Conservation (phyloP, 2,888 invertebrate genomes). For the Drosophila greeni region DNA sequence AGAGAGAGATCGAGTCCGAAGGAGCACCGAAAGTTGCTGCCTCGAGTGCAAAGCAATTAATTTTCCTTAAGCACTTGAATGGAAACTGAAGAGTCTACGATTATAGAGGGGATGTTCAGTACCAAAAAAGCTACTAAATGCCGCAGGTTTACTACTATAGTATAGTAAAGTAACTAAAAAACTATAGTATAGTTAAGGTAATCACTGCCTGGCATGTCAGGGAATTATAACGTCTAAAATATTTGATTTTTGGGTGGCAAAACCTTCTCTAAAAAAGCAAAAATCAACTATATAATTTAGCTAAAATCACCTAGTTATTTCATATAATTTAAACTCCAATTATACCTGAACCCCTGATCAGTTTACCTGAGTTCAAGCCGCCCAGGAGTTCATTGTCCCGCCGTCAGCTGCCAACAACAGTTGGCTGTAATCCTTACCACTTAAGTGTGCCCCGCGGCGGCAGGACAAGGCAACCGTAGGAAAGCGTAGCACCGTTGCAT, state of each 20-base stretch:
- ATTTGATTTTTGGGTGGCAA: slow-evolving; percentile 23
- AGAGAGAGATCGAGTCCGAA: slow-evolving; percentile 18
- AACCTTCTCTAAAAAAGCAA: background rate
- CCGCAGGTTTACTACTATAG: too few relatives aligned
- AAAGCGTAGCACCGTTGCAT: slow-evolving; percentile 27
- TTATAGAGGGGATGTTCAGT: background rate
- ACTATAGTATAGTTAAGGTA: too few relatives aligned
- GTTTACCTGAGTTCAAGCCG: slow-evolving; percentile 30
- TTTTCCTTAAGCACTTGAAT: slow-evolving; percentile 54
- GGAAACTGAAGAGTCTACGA: slow-evolving; percentile 49
- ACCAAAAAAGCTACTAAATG: slow-evolving; percentile 25
- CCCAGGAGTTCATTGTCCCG: slow-evolving; percentile 34
- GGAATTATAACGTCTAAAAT: slow-evolving; percentile 44
- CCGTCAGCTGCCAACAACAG: slow-evolving; percentile 37
- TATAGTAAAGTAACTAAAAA: too few relatives aligned
- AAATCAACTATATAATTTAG: background rate
- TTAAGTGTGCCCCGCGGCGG: slow-evolving; percentile 39
- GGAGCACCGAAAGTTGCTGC: slow-evolving; percentile 32
- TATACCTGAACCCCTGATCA: slow-evolving; percentile 11
- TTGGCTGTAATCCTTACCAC: slow-evolving; percentile 37
- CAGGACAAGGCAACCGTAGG: slow-evolving; percentile 31
- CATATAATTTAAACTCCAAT: background rate
- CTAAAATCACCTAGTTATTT: background rate
- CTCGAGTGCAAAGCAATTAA: slow-evolving; percentile 57
- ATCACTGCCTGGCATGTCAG: slow-evolving; percentile 45